Conservation (phyloP, 2,113 vertebrate species). For the Sebastes fasciatus region DNA sequence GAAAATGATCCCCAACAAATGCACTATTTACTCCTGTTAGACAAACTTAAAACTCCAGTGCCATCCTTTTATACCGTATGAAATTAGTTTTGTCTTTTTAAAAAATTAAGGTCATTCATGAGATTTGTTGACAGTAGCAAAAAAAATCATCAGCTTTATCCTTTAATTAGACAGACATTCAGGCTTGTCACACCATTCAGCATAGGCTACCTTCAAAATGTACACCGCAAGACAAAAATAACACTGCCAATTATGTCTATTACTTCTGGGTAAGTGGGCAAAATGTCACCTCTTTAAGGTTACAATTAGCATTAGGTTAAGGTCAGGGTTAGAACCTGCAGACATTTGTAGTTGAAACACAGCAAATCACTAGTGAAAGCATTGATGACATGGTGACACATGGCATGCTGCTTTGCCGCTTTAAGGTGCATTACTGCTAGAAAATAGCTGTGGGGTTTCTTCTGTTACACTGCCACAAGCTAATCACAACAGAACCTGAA, state of each 20-base stretch:
- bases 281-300: neutral
- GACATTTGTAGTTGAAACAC: neutral
- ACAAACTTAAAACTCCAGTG: neutral
- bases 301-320: neutral
- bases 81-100: neutral
- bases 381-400: neutral
- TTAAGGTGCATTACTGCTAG: neutral
- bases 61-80: neutral
- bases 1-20: neutral
- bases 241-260: neutral
- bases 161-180: slow-evolving; percentile 2
- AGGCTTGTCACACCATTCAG: neutral
- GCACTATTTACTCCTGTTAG: neutral
- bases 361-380: slow-evolving; percentile 2
- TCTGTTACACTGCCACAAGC: neutral
- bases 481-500: slow-evolving; percentile 2
- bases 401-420: neutral
- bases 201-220: neutral
- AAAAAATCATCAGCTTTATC: neutral
- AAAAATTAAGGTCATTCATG: neutral
- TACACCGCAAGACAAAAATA: neutral
- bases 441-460: neutral
- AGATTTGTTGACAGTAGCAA: neutral
- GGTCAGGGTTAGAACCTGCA: neutral
- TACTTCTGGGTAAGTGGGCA: neutral